Percentiles rank a stretch among this genome's conserved stretches.
These are phyloP conservation scores for Periophthalmus magnuspinnatus DNA, from an alignment of 2,797 vertebrate species.

Conservation along the genomic window DNA sequence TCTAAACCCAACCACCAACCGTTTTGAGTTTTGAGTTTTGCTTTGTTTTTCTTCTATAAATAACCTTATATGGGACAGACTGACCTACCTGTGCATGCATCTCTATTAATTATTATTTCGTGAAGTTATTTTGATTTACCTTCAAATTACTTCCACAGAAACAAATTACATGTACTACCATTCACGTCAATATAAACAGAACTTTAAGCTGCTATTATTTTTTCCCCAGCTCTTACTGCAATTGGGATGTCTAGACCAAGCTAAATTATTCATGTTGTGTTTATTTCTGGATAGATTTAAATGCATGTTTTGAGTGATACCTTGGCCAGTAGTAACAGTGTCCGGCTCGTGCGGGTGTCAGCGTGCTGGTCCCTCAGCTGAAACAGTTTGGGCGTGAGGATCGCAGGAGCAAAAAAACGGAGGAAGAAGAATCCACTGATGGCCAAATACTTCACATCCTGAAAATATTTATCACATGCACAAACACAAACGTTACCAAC, in stretches of 20 bases:
- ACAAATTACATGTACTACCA: neutral
- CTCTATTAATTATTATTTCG: neutral
- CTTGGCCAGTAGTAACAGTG: slow-evolving; percentile 90
- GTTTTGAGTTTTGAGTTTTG: too few species aligned
- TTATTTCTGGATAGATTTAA: slow-evolving; percentile 9
- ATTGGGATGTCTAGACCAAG: slow-evolving; percentile 36
- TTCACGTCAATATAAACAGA: neutral
- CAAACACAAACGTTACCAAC: neutral
- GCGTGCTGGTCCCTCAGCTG: slow-evolving; percentile 88
- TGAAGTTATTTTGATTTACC: neutral
- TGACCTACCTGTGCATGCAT: neutral
- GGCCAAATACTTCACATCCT: slow-evolving; percentile 89
- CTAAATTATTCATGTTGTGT: slow-evolving; percentile 36
- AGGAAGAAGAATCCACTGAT: slow-evolving; percentile 92
- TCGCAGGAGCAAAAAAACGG: slow-evolving; percentile 87
- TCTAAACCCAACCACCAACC: too few species aligned
- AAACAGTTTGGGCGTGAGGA: slow-evolving; percentile 91
- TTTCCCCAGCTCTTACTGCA: slow-evolving; percentile 11
- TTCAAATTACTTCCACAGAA: neutral
- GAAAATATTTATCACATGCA: slow-evolving; percentile 1
- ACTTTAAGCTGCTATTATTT: slow-evolving; percentile 11
- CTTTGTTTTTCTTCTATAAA: slow-evolving; percentile 1
- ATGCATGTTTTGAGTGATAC: slow-evolving; percentile 60
- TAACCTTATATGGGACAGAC: neutral
- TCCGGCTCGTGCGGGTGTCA: slow-evolving; percentile 84